Evolutionary conservation across 1,140 invertebrate species (phyloP).

Genomic region (Aphelinus certus): DNA sequence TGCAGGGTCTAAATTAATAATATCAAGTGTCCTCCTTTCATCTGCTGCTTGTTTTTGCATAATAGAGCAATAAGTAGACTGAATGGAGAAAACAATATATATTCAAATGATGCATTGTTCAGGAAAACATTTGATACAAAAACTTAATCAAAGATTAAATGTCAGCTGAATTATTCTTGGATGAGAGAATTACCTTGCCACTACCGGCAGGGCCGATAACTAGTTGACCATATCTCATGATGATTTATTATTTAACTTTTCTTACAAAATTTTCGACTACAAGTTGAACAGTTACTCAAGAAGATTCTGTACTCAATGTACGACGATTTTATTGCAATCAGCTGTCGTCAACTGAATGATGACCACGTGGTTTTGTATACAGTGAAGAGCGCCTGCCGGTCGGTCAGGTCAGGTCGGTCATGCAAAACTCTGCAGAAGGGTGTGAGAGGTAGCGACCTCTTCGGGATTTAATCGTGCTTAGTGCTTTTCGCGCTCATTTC

Average conservation of each 20-base stretch:
- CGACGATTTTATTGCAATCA: no score
- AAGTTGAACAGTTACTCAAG: no score
- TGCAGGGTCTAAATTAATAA: slow-evolving; percentile 97
- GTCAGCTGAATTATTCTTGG: slow-evolving; percentile 1
- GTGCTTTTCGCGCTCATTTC: no score
- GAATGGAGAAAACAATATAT: slow-evolving; percentile 43
- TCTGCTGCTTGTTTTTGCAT: slow-evolving; percentile 87
- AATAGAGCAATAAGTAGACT: slow-evolving; percentile 95
- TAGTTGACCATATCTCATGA: slow-evolving; percentile 93
- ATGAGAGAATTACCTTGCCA: slow-evolving; percentile 78
- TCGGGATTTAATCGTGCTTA: no score
- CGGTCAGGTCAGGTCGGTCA: no score
- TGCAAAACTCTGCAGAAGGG: no score
- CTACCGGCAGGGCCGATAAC: slow-evolving; percentile 95
- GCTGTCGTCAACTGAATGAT: no score
- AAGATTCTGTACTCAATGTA: no score
- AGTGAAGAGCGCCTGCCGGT: no score
- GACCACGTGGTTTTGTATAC: no score
- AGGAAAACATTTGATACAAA: not conserved
- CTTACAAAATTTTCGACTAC: no score
- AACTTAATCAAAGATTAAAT: slow-evolving; percentile 31
- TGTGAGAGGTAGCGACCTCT: no score
- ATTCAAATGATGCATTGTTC: slow-evolving; percentile 25
- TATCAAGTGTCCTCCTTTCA: slow-evolving; percentile 78
- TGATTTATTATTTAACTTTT: slow-evolving; percentile 33